These are phyloP conservation scores for Chloropsis cyanopogon DNA, from an alignment of 2,113 vertebrate genomes.

Conservation along the genomic window DNA sequence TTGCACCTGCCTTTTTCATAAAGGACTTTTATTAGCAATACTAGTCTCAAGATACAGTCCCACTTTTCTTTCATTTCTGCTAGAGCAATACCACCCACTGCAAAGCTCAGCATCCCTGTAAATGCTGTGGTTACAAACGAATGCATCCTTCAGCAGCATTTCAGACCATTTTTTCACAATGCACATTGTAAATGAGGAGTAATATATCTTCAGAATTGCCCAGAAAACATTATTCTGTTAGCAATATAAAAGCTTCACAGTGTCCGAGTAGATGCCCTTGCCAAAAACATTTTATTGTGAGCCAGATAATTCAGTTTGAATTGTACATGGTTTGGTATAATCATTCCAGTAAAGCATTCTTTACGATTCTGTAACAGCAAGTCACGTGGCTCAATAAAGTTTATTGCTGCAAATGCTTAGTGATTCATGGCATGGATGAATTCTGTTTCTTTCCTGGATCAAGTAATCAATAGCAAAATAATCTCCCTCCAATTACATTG, in stretches of 20 bases:
- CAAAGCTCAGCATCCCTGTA: slow-evolving; percentile 20
- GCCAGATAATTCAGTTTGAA: slow-evolving; percentile 49
- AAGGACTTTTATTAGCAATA: not conserved
- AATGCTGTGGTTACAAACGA: slow-evolving; percentile 10
- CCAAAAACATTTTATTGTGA: slow-evolving; percentile 58
- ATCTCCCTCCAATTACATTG: slow-evolving; percentile 39
- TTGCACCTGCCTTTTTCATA: not conserved
- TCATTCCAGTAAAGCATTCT: slow-evolving; percentile 57
- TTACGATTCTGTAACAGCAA: slow-evolving; percentile 60
- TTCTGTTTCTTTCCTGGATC: slow-evolving; percentile 43
- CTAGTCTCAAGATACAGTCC: not conserved
- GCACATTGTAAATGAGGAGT: slow-evolving; percentile 29
- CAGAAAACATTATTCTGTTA: slow-evolving; percentile 46
- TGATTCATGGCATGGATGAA: slow-evolving; percentile 52
- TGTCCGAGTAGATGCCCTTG: slow-evolving; percentile 30
- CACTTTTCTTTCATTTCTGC: slow-evolving; percentile 12
- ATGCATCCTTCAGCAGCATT: slow-evolving; percentile 43
- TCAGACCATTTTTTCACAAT: slow-evolving; percentile 34
- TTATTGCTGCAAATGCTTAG: slow-evolving; percentile 54
- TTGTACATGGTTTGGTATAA: slow-evolving; percentile 28
- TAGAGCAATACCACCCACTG: not conserved
- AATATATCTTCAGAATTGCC: slow-evolving; percentile 49
- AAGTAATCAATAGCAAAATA: slow-evolving; percentile 65
- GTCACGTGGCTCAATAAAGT: slow-evolving; percentile 48
- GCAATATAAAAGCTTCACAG: slow-evolving; percentile 36